Percentiles rank a stretch among this genome's conserved stretches.
Conservation (phyloP, 2,797 vertebrate genomes). For the Meda fulgida region DNA sequence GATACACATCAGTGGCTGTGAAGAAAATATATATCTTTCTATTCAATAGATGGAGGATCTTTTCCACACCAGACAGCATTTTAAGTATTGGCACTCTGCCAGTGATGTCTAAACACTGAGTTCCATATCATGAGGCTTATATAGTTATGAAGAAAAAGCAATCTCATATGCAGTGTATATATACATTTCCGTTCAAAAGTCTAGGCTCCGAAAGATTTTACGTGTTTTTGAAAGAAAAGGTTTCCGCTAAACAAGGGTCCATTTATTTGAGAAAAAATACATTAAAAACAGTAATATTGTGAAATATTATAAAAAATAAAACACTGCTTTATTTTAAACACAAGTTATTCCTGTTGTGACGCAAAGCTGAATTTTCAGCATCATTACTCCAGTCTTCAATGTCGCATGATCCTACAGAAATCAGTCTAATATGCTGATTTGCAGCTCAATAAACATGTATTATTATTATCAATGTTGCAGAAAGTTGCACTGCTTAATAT, state of each 20-base stretch:
- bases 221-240: neutral
- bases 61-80: neutral
- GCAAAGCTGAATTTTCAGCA: neutral
- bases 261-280: neutral
- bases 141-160: neutral
- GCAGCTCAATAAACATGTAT: neutral
- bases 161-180: neutral
- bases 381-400: neutral
- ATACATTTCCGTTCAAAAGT: neutral
- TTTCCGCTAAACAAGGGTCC: neutral
- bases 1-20: neutral
- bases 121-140: neutral
- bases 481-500: neutral
- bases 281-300: too few relatives aligned
- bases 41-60: slow-evolving; percentile 16
- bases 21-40: neutral
- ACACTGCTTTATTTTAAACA: too few relatives aligned
- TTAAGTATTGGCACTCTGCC: neutral
- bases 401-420: neutral
- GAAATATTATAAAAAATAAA: neutral
- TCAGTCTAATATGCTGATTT: neutral
- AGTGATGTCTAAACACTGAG: neutral
- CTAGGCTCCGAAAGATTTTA: neutral
- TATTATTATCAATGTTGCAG: neutral
- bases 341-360: neutral